phyloP scores from a whole-genome alignment of 2,888 invertebrate genomes.

The Drosophila niveifrons region DNA sequence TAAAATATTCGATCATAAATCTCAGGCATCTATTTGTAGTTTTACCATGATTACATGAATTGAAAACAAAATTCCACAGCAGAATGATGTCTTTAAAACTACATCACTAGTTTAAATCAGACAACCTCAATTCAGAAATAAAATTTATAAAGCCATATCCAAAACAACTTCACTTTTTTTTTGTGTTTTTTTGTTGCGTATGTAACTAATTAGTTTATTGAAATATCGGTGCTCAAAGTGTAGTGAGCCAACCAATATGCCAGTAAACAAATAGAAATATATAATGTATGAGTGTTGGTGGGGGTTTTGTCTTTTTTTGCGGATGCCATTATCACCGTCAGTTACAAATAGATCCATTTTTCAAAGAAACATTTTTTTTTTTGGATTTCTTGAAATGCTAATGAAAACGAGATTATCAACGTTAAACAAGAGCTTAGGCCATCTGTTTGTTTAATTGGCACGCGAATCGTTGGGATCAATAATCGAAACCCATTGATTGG shows the following conservation, averaged over 20 bases:
- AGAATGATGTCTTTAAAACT: no score
- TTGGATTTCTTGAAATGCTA: conserved; percentile 27
- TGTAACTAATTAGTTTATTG: conserved; percentile 43
- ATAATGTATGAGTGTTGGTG: background rate
- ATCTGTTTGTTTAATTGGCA: conserved; percentile 34
- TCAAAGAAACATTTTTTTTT: conserved; percentile 36
- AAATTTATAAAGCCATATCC: background rate
- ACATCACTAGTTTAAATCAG: background rate
- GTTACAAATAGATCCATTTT: conserved; percentile 16
- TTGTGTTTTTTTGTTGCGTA: conserved; percentile 5
- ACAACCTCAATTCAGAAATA: background rate
- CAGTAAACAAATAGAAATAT: conserved; percentile 42
- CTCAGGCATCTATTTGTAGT: background rate
- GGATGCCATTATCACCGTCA: conserved; percentile 11
- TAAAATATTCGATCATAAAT: background rate
- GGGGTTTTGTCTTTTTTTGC: conserved; percentile 21
- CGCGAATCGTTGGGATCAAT: conserved; percentile 62
- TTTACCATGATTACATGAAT: background rate
- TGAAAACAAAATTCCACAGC: background rate
- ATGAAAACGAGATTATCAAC: conserved; percentile 15
- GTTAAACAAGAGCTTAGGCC: background rate
- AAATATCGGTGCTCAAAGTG: conserved; percentile 43
- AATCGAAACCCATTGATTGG: conserved; percentile 82
- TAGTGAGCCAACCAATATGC: conserved; percentile 34
- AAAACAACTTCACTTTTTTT: conserved; percentile 1